These are phyloP conservation scores for Drosophila sturtevanti DNA, from an alignment of 1,140 invertebrate genomes.

Conservation along the genomic window DNA sequence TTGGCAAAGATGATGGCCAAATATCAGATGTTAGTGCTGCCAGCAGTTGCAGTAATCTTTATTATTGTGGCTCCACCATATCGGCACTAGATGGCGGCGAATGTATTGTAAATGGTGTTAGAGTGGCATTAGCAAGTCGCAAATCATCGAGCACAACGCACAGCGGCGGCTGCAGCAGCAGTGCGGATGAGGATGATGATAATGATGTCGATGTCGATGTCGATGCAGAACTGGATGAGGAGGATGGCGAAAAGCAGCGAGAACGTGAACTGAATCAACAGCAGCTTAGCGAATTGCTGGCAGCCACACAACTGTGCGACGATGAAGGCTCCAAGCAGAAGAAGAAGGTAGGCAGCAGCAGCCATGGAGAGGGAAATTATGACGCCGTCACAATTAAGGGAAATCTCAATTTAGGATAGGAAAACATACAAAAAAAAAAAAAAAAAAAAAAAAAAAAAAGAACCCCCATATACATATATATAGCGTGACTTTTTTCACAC, in stretches of 20 bases:
- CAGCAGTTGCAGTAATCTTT: slow-evolving; percentile 87
- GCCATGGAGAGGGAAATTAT: slow-evolving; percentile 22
- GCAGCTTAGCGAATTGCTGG: slow-evolving; percentile 64
- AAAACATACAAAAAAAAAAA: not conserved
- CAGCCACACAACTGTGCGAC: slow-evolving; percentile 60
- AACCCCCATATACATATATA: not conserved
- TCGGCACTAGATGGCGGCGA: slow-evolving; percentile 85
- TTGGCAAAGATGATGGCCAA: slow-evolving; percentile 68
- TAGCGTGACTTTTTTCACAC: slow-evolving; percentile 6
- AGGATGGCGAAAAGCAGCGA: slow-evolving; percentile 21
- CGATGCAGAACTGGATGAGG: slow-evolving; percentile 17
- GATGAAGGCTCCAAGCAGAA: not conserved
- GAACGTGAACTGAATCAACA: slow-evolving; percentile 44
- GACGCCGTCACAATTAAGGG: slow-evolving; percentile 64
- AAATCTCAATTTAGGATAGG: slow-evolving; percentile 70
- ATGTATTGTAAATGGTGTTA: slow-evolving; percentile 83
- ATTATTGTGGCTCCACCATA: slow-evolving; percentile 84
- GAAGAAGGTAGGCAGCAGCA: slow-evolving; percentile 69
- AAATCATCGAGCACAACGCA: slow-evolving; percentile 84
- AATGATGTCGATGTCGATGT: slow-evolving; percentile 10
- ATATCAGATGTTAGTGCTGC: slow-evolving; percentile 85
- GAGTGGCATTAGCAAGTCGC: slow-evolving; percentile 82
- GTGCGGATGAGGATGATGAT: slow-evolving; percentile 85
- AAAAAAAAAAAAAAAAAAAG: not conserved
- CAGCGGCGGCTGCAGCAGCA: slow-evolving; percentile 84